Evolutionary conservation across 37 sponge, comb jelly and placozoan genomes (phyloP), one percentile per base, ranked within the genome.

Genomic region (Theonella swinhoei): DNA sequence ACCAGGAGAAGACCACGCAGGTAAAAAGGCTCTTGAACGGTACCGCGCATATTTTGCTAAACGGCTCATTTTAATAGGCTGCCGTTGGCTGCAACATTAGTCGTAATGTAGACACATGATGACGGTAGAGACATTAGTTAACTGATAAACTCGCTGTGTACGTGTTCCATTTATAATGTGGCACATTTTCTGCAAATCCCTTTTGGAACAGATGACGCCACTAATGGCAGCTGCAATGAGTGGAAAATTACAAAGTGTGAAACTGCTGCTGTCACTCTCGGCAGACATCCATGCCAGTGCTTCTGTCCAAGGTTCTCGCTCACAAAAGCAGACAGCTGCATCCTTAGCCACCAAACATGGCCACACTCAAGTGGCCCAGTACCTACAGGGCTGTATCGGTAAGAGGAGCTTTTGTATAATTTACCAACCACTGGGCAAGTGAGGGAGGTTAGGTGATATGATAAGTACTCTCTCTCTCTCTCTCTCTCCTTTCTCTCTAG

Each of bases 221-320:
- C 84, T 92, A 30, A 87, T 77, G 42, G 34, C 74, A 19, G 92
- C 92, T 36, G 81, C 85, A 34, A 65, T 29, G 20, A 72, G 29
- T 26, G 84, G 88, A 9, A 40, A 83, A n/a, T 42, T 83, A 30
- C 35, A 47, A 4, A 79, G 85, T 64, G 78, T 83, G n/a, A 84
- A 88, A 72, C 43, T 83, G 4, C 73, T 92, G 0, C 39, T 92
- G 40, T 28, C 34, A 0, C 62, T 67, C 39, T 70, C 71, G 24
- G 81, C 87, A 20, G 71, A 78, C 63, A 62, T 91, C 39, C 54
- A 62, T 17, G 20, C 9, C 40, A 62, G 14, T 19, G 23, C 39
- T 28, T n/a, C 22, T n/a, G 26, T 39, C 19, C 42, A 9, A 23
- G 31, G 31, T 5, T 47, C 54, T 47, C 54, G 54, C 54, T 61